phyloP scores from a whole-genome alignment of 2,113 vertebrate species.

The Microcebus murinus region DNA sequence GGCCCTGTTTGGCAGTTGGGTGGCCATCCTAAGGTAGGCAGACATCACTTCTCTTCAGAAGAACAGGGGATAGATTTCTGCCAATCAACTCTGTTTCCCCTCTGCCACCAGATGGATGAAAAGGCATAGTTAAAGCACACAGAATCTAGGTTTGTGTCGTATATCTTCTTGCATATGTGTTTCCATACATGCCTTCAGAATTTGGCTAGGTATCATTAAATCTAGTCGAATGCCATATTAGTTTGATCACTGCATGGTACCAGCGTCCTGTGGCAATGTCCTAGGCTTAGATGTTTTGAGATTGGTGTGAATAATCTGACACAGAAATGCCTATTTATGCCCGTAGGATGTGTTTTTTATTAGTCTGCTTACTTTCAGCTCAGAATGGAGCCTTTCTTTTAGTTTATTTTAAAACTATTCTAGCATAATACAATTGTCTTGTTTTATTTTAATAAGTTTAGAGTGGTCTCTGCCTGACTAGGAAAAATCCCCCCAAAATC shows the following conservation, averaged over 20 bases:
- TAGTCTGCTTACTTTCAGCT: slow-evolving; percentile 27
- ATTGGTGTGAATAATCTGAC: neutral
- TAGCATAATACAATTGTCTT: neutral
- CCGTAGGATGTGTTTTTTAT: neutral
- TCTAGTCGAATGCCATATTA: neutral
- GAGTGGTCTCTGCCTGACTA: neutral
- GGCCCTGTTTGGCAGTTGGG: neutral
- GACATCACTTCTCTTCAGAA: neutral
- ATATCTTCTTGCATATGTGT: neutral
- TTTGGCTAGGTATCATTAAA: neutral
- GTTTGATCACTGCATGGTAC: neutral
- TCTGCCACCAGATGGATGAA: neutral
- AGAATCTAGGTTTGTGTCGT: neutral
- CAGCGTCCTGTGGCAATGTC: neutral
- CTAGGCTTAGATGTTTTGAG: neutral
- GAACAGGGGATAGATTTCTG: neutral
- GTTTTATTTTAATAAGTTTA: slow-evolving; percentile 37
- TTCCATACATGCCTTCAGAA: slow-evolving; percentile 15
- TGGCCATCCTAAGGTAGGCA: too few relatives aligned
- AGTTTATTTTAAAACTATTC: slow-evolving; percentile 19
- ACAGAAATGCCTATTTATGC: slow-evolving; percentile 8
- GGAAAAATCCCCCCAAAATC: slow-evolving; percentile 48
- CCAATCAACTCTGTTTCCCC: neutral
- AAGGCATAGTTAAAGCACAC: neutral
- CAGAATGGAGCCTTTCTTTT: neutral